Base-by-base conservation (phyloP, 2,888 invertebrate species). In the Nymphalis c-album region DNA sequence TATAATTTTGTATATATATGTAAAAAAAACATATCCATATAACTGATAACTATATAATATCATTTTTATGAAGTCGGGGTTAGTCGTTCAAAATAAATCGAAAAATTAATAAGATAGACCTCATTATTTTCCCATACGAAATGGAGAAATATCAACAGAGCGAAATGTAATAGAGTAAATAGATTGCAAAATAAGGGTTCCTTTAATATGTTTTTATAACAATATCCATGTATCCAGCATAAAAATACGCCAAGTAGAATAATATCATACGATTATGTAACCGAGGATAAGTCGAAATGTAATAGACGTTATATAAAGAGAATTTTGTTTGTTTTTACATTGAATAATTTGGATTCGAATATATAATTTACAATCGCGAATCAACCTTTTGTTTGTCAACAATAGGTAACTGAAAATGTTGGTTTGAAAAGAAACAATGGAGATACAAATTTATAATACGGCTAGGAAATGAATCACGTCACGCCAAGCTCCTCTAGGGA, bases 391-490 rank as follows among this genome's bases (percentile, higher is more conserved):
- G 88, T 90, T 85, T 79, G 77, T 80, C 78, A 84, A 89, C 88
- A 90, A 90, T 85, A 85, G 87, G 83, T 85, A 84, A 83, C 85
- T 83, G 86, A 84, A 85, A 71, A 82, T 84, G 85, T 83, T 85
- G 82, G 82, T 76, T 86, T 82, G 82, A 86, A 86, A 87, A 87
- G 86, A 88, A 88, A 89, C 88, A 90, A 88, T 68, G 85, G 81
- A 85, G 77, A 84, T 84, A 88, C 88, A 89, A 90, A 90, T 90
- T 88, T 89, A 88, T 89, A 90, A 89, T 89, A 86, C 87, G 88
- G 86, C 86, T 85, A 84, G 85, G 83, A 83, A 88, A 87, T 88
- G 86, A 90, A 89, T 90, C 87, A 88, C 88, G 86, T 86, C 86
- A 86, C 80, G 81, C 78, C 80, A 75, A 77, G 55, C 80, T 83